A percentile compares a stretch with the other conserved stretches of the same genome.
Evolutionary conservation across 2,888 invertebrate species (phyloP).

Genomic region (Ornithoptera alexandrae): DNA sequence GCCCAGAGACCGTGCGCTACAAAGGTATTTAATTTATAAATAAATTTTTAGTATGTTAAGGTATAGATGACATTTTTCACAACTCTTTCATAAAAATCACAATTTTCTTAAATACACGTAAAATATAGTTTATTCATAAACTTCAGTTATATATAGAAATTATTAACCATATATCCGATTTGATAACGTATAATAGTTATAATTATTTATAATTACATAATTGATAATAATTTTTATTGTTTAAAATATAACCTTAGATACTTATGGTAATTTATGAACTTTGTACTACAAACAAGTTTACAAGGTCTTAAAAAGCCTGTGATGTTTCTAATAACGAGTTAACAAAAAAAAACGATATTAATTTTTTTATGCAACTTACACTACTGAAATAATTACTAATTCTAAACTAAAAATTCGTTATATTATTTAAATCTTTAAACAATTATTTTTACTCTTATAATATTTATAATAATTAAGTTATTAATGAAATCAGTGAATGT

Average conservation of each 20-base stretch:
- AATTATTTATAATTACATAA: not conserved
- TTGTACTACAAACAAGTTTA: constrained; percentile 33
- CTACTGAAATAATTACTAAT: not conserved
- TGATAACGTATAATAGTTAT: not conserved
- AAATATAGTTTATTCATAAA: not conserved
- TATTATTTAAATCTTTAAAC: too few relatives aligned
- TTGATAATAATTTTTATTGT: not conserved
- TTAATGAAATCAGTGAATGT: too few relatives aligned
- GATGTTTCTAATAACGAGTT: not conserved
- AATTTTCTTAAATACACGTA: not conserved
- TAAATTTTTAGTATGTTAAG: not conserved
- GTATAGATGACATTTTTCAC: not conserved
- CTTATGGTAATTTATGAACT: constrained; percentile 28
- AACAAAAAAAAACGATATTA: not conserved
- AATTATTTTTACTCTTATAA: too few relatives aligned
- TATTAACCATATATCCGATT: not conserved
- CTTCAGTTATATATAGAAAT: not conserved
- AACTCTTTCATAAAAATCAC: too few relatives aligned
- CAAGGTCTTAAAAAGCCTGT: constrained; percentile 11
- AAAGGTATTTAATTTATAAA: not conserved
- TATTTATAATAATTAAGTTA: too few relatives aligned
- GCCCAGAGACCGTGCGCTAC: not conserved
- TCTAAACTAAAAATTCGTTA: too few relatives aligned
- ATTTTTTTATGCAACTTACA: not conserved
- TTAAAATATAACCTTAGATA: not conserved